Conservation (phyloP, 2,797 vertebrate species). For the Poecilia gillii region DNA sequence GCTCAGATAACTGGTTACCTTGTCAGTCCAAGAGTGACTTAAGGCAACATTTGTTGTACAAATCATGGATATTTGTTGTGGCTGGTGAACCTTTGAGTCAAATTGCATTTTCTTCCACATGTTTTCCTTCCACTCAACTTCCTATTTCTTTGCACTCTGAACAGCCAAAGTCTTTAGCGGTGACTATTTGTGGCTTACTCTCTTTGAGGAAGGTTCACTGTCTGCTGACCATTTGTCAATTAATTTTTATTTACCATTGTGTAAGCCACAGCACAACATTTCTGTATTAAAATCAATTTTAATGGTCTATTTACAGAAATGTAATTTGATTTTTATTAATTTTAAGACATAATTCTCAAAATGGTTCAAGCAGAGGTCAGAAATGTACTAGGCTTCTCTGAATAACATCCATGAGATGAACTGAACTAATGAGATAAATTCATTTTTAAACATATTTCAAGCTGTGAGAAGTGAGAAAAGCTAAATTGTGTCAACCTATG, state of each 20-base stretch:
- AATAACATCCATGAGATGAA: background rate
- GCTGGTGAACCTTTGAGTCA: background rate
- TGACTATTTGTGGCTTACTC: background rate
- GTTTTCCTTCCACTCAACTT: no score
- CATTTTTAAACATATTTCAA: background rate
- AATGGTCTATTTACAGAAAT: background rate
- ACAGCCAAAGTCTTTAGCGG: background rate
- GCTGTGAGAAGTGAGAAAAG: background rate
- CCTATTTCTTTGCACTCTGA: background rate
- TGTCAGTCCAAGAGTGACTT: background rate
- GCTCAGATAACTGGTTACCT: background rate
- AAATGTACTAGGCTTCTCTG: background rate
- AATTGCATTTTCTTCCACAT: background rate
- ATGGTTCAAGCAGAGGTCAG: background rate
- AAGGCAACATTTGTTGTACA: background rate
- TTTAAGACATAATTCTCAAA: background rate
- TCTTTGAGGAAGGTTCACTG: background rate
- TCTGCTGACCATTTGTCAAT: background rate
- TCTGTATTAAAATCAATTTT: background rate
- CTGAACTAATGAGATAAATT: background rate
- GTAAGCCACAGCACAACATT: background rate
- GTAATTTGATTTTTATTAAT: background rate
- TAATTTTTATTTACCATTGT: background rate
- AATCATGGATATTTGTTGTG: background rate
- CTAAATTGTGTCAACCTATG: background rate